Percentiles rank a stretch among this genome's conserved stretches.
Conservation (phyloP, 2,888 invertebrate genomes). For the Nebria salina region DNA sequence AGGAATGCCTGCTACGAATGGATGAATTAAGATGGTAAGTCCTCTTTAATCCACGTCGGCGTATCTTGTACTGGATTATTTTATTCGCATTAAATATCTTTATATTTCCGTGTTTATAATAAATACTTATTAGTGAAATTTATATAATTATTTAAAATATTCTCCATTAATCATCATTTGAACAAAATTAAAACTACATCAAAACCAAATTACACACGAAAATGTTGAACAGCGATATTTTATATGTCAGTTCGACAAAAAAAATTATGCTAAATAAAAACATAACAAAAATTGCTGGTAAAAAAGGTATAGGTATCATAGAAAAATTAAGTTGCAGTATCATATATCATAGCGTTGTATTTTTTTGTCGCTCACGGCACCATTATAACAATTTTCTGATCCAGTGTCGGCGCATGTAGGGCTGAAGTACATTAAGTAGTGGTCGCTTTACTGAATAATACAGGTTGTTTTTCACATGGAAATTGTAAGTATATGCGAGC, state of each 20-base stretch:
- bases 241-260: neutral
- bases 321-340: neutral
- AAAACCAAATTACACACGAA: neutral
- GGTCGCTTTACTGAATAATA: conserved; percentile 29
- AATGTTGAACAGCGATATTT: neutral
- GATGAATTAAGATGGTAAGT: no score
- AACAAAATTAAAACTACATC: neutral
- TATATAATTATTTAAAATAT: neutral
- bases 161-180: neutral
- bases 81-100: no score
- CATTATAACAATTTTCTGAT: neutral
- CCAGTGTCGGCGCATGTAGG: neutral
- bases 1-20: no score
- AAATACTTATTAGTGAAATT: neutral
- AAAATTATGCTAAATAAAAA: neutral
- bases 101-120: neutral
- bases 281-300: neutral
- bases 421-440: conserved; percentile 22
- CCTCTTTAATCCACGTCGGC: no score
- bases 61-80: no score
- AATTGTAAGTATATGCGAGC: conserved; percentile 8
- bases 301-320: neutral
- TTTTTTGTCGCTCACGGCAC: neutral
- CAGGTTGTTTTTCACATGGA: conserved; percentile 41
- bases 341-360: neutral